Conservation (phyloP, 2,113 vertebrate species). For the Otus sunia region DNA sequence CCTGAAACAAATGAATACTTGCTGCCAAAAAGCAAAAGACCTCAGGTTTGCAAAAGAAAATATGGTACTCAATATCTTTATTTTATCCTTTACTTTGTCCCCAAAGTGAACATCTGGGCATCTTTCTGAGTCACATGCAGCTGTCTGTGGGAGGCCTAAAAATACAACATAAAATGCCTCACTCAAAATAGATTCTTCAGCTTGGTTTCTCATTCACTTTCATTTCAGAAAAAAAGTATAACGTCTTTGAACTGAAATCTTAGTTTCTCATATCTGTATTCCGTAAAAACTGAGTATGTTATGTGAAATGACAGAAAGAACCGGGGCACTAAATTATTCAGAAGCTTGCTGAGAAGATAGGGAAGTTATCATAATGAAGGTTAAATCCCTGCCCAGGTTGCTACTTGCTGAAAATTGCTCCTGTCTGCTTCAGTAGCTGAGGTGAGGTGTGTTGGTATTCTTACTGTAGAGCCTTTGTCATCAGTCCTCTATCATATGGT, state of each 20-base stretch:
- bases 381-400: conserved; percentile 14
- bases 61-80: background rate
- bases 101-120: background rate
- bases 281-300: conserved; percentile 23
- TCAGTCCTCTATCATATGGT: background rate
- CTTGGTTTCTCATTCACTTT: conserved; percentile 19
- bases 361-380: conserved; percentile 20
- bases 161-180: background rate
- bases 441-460: background rate
- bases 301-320: conserved; percentile 15
- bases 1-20: background rate
- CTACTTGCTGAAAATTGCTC: conserved; percentile 4
- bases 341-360: background rate
- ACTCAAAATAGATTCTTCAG: background rate
- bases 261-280: background rate
- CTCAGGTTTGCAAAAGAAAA: background rate
- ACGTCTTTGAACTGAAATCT: background rate
- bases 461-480: background rate
- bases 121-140: background rate
- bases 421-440: background rate
- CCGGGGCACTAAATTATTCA: conserved; percentile 58
- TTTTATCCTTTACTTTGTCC: background rate
- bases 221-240: background rate
- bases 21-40: background rate
- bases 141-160: background rate